Evolutionary conservation across 2,888 invertebrate genomes (phyloP).

Genomic region (Drosophila putrida): DNA sequence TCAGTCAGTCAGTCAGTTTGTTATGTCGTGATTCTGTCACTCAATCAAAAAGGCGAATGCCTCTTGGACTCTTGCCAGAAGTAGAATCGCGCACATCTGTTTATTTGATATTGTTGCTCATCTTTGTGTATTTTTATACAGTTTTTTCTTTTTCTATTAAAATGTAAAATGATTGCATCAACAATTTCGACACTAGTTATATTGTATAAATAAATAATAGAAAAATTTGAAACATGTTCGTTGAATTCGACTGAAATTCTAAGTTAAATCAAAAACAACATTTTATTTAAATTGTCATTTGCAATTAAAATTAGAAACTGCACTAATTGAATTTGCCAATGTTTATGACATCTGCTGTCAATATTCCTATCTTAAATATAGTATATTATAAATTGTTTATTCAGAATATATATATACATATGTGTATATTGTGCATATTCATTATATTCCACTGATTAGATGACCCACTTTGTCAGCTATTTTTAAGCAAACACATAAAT

Average conservation of each 20-base stretch:
- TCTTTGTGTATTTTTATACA: constrained; percentile 55
- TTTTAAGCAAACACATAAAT: constrained; percentile 37
- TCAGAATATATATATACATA: not conserved
- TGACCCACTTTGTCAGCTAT: constrained; percentile 50
- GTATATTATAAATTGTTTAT: constrained; percentile 6
- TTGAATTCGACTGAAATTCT: not conserved
- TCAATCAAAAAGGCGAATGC: constrained; percentile 40
- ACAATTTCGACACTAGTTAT: constrained; percentile 15
- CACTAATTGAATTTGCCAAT: constrained; percentile 10
- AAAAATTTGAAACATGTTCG: not conserved
- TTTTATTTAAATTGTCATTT: constrained; percentile 1
- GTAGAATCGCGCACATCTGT: constrained; percentile 69
- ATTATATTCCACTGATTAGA: constrained; percentile 41
- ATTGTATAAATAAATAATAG: constrained; percentile 14
- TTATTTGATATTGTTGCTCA: constrained; percentile 31
- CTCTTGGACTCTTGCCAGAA: constrained; percentile 64
- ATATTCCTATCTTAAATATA: constrained; percentile 1
- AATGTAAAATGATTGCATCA: constrained; percentile 7
- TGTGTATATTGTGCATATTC: too few species aligned
- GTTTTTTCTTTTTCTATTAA: constrained; percentile 36
- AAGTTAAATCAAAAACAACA: not conserved
- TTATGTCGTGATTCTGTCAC: constrained; percentile 48
- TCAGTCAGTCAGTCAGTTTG: constrained; percentile 34
- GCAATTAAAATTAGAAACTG: constrained; percentile 5
- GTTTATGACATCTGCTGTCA: constrained; percentile 11